Base-by-base conservation (phyloP, 2,888 invertebrate genomes). In the Calameuta pallipes region DNA sequence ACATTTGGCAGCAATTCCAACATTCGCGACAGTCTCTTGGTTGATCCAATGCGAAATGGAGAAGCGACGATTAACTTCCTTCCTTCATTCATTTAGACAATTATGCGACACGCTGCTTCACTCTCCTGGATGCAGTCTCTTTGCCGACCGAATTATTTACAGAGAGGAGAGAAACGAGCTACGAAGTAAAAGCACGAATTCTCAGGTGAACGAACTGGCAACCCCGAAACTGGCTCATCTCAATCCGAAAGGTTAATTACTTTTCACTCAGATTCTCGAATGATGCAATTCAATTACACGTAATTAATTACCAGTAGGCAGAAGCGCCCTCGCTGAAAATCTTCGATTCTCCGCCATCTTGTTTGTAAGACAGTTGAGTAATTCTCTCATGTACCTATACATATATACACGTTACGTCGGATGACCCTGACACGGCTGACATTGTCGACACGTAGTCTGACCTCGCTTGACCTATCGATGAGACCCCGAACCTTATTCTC, bases 201-300 rank as follows among this genome's bases (percentile, higher is more conserved):
- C 31, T 31, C 41, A 79, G 75, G 83, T 80, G 82, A 85, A 82
- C 78, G 79, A 81, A 81, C 77, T 74, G 78, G 77, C 80, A 79
- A 83, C 35, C 79, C 80, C 80, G 82, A 84, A 84, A 85, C 85
- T 84, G 84, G 83, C 80, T 84, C 83, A 81, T 33, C 70, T 30
- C n/a, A 13, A 30, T 70, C 70, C 30, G 30, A 11, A 41, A 4
- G 70, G 4, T 70, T 33, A 33, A 70, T 70, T 70, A 12, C 11
- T 73, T 79, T 56, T 73, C 41, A 76, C 74, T 35, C 34, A 73
- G 41, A 71, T 41, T 75, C 71, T 30, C 3, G 41, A 76, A 12
- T 3, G 35, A 34, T 79, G 79, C 79, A 73, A 83, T 83, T 83
- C 80, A 79, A 83, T 83, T 80, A 80, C 77, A 73, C 31, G 80